phyloP scores from a whole-genome alignment of 2,888 invertebrate species.

The Blera fallax region DNA sequence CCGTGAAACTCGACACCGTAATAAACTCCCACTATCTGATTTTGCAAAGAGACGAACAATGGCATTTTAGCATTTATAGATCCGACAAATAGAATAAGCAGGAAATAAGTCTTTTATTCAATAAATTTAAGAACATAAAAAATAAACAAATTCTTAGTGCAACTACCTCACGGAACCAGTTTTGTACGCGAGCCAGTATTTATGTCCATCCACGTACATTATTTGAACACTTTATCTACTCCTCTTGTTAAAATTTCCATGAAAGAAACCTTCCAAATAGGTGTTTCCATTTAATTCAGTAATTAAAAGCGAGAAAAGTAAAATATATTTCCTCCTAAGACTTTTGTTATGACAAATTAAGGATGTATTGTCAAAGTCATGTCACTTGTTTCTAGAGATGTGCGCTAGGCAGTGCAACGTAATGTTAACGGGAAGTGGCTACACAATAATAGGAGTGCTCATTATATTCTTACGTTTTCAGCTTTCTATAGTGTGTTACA shows the following conservation, averaged over 20 bases:
- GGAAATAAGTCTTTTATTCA: too few species aligned
- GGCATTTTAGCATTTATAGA: too few species aligned
- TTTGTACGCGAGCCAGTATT: conserved; percentile 76
- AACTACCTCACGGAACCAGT: conserved; percentile 74
- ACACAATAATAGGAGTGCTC: too few species aligned
- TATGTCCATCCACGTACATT: conserved; percentile 76
- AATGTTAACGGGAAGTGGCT: background rate
- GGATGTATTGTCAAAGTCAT: background rate
- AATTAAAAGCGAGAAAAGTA: background rate
- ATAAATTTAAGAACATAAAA: background rate
- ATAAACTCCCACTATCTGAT: too few species aligned
- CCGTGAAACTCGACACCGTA: too few species aligned
- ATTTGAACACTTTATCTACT: background rate
- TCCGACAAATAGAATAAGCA: too few species aligned
- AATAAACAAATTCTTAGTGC: background rate
- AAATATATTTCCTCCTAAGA: background rate
- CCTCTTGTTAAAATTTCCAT: background rate
- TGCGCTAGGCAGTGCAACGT: background rate
- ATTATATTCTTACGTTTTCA: too few species aligned
- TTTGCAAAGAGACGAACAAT: too few species aligned
- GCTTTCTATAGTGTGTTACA: too few species aligned
- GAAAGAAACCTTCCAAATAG: background rate
- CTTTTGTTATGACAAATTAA: conserved; percentile 24
- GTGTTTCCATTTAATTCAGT: conserved; percentile 25
- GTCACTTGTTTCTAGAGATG: background rate